A percentile compares a stretch with the other conserved stretches of the same genome.
These are phyloP conservation scores for Tetramorium simillimum DNA, from an alignment of 1,140 invertebrate genomes.

Conservation along the genomic window DNA sequence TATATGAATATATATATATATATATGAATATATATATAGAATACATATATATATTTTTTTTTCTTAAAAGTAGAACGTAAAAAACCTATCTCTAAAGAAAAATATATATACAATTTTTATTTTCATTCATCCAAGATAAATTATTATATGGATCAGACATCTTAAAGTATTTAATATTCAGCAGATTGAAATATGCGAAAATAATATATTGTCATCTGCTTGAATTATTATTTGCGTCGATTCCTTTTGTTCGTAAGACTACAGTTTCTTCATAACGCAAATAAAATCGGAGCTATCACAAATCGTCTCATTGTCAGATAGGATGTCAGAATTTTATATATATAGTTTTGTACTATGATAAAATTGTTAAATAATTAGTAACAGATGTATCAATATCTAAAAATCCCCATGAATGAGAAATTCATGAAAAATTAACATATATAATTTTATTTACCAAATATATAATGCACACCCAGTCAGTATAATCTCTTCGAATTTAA, in stretches of 20 bases:
- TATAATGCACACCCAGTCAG: neutral
- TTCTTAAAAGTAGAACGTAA: constrained; percentile 28
- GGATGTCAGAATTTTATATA: neutral
- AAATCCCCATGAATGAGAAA: neutral
- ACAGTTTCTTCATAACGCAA: constrained; percentile 17
- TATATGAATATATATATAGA: too few relatives aligned
- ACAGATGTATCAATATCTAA: neutral
- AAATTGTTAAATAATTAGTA: neutral
- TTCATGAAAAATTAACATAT: constrained; percentile 13
- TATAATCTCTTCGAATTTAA: constrained; percentile 5
- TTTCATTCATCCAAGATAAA: constrained; percentile 4
- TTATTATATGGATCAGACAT: constrained; percentile 11
- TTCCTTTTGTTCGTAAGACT: constrained; percentile 12
- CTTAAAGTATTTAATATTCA: constrained; percentile 5
- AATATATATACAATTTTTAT: constrained; percentile 26
- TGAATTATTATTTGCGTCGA: constrained; percentile 16
- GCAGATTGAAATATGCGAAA: constrained; percentile 38
- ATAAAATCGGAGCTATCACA: constrained; percentile 46
- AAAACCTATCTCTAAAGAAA: constrained; percentile 28
- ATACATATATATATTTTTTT: too few relatives aligned
- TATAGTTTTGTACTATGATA: neutral
- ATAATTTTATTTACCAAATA: constrained; percentile 22
- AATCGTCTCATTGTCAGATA: constrained; percentile 28
- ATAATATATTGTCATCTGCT: constrained; percentile 33
- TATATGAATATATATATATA: too few relatives aligned